Evolutionary conservation across 2,797 vertebrate species (phyloP).

Genomic region (Pangasius djambal): DNA sequence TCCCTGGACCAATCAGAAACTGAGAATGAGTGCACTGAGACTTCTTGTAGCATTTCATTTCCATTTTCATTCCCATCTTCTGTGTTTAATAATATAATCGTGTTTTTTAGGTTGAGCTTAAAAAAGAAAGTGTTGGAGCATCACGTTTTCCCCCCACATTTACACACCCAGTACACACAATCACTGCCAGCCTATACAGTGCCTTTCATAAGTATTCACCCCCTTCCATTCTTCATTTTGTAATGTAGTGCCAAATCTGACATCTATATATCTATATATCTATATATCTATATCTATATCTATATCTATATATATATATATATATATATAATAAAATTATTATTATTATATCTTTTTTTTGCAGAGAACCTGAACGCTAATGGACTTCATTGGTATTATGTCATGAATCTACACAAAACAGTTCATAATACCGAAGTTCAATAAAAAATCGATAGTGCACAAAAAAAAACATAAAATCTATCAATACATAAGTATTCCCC

Average conservation of each 20-base stretch:
- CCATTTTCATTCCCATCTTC: neutral
- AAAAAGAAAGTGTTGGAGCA: neutral
- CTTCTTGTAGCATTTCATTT: neutral
- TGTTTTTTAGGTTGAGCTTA: too few relatives aligned
- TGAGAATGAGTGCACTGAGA: neutral
- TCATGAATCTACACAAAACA: too few relatives aligned
- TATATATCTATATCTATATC: too few relatives aligned
- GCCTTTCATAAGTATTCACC: neutral
- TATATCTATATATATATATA: too few relatives aligned
- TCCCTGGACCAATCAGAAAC: constrained; percentile 73
- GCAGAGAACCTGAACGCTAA: neutral
- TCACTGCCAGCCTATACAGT: neutral
- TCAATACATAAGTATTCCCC: neutral
- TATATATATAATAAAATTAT: too few relatives aligned
- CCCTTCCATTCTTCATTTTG: neutral
- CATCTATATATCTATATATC: too few relatives aligned
- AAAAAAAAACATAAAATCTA: neutral
- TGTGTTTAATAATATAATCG: neutral
- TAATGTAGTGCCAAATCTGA: neutral
- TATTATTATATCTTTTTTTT: too few relatives aligned
- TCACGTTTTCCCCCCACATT: neutral
- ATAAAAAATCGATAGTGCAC: neutral
- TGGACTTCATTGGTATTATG: neutral
- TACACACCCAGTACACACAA: neutral
- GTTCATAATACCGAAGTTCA: neutral